A percentile compares a stretch with the other conserved stretches of the same genome.
Conservation (phyloP, 2,888 invertebrate species). For the Folsomia manolachei region DNA sequence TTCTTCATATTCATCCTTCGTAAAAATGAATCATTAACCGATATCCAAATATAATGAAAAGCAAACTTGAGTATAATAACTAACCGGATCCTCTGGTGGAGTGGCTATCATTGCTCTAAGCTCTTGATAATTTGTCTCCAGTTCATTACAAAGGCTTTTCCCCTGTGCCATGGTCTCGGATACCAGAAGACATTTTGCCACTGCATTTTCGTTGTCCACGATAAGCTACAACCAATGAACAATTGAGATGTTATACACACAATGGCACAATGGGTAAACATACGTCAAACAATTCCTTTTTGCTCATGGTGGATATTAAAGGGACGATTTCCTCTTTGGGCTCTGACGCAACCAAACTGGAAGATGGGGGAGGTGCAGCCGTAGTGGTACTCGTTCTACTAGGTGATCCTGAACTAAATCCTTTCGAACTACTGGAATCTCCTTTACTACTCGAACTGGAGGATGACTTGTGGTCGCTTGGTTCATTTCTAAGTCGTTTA, state of each 20-base stretch:
- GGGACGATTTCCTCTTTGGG: constrained; percentile 11
- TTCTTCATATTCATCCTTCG: constrained; percentile 30
- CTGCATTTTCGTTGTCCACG: constrained; percentile 30
- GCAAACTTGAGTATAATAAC: background rate
- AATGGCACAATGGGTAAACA: background rate
- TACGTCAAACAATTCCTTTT: constrained; percentile 46
- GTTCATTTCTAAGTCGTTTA: constrained; percentile 11
- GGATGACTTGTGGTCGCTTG: no score
- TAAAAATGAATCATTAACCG: background rate
- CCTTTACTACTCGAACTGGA: background rate
- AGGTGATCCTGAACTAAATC: background rate
- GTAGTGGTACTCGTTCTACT: constrained; percentile 7
- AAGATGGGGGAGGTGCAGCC: background rate
- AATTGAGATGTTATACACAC: constrained; percentile 1
- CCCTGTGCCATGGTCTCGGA: constrained; percentile 12
- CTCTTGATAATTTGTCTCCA: constrained; percentile 29
- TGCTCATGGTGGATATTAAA: constrained; percentile 13
- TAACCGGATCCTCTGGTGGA: background rate
- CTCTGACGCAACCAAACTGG: constrained; percentile 6
- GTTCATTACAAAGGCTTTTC: constrained; percentile 4
- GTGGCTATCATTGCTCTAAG: constrained; percentile 21
- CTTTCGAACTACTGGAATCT: background rate
- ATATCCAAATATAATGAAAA: constrained; percentile 7
- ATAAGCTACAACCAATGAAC: constrained; percentile 29
- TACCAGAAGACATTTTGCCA: constrained; percentile 30